Percentiles rank a stretch among this genome's conserved stretches.
Conservation (phyloP, 1,140 invertebrate genomes). For the Drosophila bocki region DNA sequence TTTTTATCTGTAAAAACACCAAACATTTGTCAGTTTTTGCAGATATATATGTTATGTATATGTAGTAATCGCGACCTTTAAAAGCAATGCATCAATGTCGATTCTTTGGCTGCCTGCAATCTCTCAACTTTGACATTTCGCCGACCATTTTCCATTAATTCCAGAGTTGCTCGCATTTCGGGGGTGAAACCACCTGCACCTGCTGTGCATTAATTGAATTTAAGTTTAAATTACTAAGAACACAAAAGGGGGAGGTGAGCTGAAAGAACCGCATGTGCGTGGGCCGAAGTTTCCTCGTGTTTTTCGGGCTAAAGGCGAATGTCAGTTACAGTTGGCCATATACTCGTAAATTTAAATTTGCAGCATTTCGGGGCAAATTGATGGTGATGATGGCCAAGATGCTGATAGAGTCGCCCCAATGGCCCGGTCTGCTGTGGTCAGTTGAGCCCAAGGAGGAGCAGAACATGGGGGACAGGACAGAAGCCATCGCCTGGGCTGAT, state of each 20-base stretch:
- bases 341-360: slow-evolving; percentile 57
- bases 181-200: slow-evolving; percentile 7
- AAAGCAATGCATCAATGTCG: slow-evolving; percentile 23
- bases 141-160: slow-evolving; percentile 19
- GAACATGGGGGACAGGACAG: neutral
- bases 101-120: slow-evolving; percentile 17
- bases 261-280: slow-evolving; percentile 13
- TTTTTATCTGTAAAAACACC: neutral
- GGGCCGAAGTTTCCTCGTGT: slow-evolving; percentile 21
- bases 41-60: neutral
- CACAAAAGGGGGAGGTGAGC: neutral
- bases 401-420: slow-evolving; percentile 46
- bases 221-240: slow-evolving; percentile 25
- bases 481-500: slow-evolving; percentile 20
- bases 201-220: slow-evolving; percentile 50
- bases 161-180: slow-evolving; percentile 3
- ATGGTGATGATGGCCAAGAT: slow-evolving; percentile 33
- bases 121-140: slow-evolving; percentile 37
- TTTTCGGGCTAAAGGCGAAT: slow-evolving; percentile 8
- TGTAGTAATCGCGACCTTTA: slow-evolving; percentile 1
- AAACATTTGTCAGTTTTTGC: slow-evolving; percentile 10
- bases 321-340: slow-evolving; percentile 27
- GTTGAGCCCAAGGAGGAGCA: slow-evolving; percentile 18
- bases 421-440: slow-evolving; percentile 64
- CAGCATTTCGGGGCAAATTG: slow-evolving; percentile 9